These are phyloP conservation scores for Lerista edwardsae DNA, from an alignment of 2,797 vertebrate species.

Conservation along the genomic window DNA sequence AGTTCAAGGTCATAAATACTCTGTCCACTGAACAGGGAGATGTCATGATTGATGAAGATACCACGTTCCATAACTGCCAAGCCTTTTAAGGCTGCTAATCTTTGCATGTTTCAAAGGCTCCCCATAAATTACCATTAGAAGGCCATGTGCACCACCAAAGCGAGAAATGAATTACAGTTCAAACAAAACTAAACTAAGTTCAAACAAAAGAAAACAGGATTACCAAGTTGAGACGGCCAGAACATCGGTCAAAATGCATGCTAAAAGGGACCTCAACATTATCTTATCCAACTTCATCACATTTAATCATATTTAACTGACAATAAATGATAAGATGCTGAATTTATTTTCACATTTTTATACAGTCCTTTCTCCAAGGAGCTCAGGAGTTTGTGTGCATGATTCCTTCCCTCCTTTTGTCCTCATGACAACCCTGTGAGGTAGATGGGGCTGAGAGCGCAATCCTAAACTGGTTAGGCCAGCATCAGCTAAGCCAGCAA, in stretches of 20 bases:
- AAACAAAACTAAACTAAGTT: background rate
- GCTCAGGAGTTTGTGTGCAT: no score
- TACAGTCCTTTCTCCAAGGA: no score
- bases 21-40: constrained; percentile 29
- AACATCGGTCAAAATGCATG: background rate
- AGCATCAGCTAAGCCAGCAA: no score
- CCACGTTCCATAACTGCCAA: constrained; percentile 47
- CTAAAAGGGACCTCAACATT: background rate
- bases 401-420: no score
- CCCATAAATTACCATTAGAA: constrained; percentile 41
- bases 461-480: no score
- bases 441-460: no score
- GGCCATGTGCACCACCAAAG: constrained; percentile 23
- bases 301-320: background rate
- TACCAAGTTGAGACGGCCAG: background rate
- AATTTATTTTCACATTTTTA: no score
- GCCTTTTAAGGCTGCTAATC: constrained; percentile 13
- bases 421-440: no score
- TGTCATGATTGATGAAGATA: constrained; percentile 36
- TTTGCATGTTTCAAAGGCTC: constrained; percentile 44
- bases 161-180: background rate
- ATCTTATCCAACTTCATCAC: background rate
- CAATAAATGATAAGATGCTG: background rate
- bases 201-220: background rate
- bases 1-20: constrained; percentile 57